Percentiles rank a stretch among this genome's conserved stretches.
Conservation (phyloP, 2,888 invertebrate genomes). For the Geophilus truncorum region DNA sequence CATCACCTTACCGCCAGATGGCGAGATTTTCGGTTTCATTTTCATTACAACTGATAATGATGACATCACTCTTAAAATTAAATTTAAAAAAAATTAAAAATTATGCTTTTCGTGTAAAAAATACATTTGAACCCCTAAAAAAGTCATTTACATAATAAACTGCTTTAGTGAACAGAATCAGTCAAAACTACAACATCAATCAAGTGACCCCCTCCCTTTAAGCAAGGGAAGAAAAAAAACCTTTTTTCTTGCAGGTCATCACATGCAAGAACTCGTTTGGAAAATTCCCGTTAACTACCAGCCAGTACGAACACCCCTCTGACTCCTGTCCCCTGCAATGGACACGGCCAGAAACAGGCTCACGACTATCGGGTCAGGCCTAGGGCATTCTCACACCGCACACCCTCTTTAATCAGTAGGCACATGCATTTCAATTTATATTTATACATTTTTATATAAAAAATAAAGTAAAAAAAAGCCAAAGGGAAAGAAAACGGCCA, state of each 20-base stretch:
- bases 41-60: too few relatives aligned
- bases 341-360: neutral
- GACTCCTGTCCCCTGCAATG: neutral
- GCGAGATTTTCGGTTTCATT: too few relatives aligned
- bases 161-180: neutral
- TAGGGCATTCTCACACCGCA: neutral
- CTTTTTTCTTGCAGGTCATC: neutral
- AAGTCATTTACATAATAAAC: neutral
- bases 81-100: neutral
- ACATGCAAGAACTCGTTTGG: neutral
- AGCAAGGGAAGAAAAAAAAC: neutral
- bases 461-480: neutral
- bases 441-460: neutral
- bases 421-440: neutral
- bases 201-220: too few relatives aligned
- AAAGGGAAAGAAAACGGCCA: neutral
- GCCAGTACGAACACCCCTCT: neutral
- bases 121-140: too few relatives aligned
- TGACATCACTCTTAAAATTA: neutral
- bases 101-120: too few relatives aligned
- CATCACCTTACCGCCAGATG: too few relatives aligned
- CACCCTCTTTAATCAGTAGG: neutral
- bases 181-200: neutral
- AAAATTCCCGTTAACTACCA: neutral
- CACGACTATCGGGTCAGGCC: neutral